Base-by-base conservation (phyloP, 2,888 invertebrate species). In the Agrochola lota region DNA sequence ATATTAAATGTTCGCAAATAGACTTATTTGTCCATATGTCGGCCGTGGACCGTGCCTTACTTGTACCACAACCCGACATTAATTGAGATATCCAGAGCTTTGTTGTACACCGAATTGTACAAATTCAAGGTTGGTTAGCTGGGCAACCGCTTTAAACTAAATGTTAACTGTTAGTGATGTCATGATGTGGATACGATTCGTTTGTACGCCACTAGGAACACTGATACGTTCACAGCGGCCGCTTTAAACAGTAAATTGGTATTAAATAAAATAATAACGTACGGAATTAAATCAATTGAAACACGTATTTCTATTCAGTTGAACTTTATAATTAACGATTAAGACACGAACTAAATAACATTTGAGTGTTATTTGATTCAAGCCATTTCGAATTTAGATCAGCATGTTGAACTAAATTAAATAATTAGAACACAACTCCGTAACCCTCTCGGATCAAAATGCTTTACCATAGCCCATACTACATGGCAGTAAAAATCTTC, bases 1-100 rank as follows among this genome's bases (percentile, higher is more conserved):
- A 95, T 95, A 95, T 94, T 94, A 95, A 95, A 95, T 94, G 95
- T 94, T 93, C 89, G 92, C 93, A 94, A 95, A 95, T 93, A 95
- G 91, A 94, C 92, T 92, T 95, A 94, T 95, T 95, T 94, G 92
- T 91, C 92, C 92, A 93, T 92, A 90, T 91, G 91, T 89, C 87
- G 86, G 83, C 79, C 74, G 79, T 87, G 70, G 85, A 83, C 83
- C 80, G 79, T 85, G 71, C 85, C 85, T 89, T 85, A 88, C 85
- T 79, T 85, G 78, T 71, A 85, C 90, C 90, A 69, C 91, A 90
- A 88, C 87, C 90, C 85, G 82, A 87, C 86, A 89, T 90, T 92
- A 92, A 92, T 93, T 92, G 90, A 91, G 90, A 91, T 91, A 91
- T 91, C 85, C 88, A 84, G 77, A 79, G 89, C 87, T 89, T 90